A percentile compares a stretch with the other conserved stretches of the same genome.
These are phyloP conservation scores for Musca vetustissima DNA, from an alignment of 1,140 invertebrate genomes.

Conservation along the genomic window DNA sequence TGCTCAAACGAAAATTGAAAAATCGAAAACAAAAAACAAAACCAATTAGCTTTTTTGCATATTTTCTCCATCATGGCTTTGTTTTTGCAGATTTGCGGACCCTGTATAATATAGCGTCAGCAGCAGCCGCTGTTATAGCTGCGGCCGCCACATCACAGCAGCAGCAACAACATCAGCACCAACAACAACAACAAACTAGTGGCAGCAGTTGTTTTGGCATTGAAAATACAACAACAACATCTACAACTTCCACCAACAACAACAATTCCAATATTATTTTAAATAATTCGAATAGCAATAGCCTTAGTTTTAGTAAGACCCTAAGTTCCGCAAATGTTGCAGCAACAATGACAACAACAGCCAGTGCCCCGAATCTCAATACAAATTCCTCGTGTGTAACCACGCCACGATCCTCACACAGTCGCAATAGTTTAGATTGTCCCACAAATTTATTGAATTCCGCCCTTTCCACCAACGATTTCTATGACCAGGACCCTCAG, in stretches of 20 bases:
- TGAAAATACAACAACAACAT: neutral
- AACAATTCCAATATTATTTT: slow-evolving; percentile 1
- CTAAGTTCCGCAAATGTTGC: slow-evolving; percentile 19
- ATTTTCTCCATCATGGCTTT: slow-evolving; percentile 27
- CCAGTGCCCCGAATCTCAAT: slow-evolving; percentile 19
- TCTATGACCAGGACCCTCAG: neutral
- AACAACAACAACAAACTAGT: slow-evolving; percentile 9
- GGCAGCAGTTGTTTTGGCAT: too few species aligned
- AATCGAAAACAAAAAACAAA: slow-evolving; percentile 5
- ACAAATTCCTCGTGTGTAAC: slow-evolving; percentile 8
- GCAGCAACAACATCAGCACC: neutral
- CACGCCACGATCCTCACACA: slow-evolving; percentile 16
- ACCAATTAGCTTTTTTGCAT: neutral
- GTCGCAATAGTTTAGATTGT: slow-evolving; percentile 17
- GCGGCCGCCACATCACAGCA: slow-evolving; percentile 30
- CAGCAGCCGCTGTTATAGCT: slow-evolving; percentile 44
- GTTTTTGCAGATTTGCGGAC: slow-evolving; percentile 56
- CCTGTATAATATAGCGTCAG: slow-evolving; percentile 54
- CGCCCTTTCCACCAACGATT: neutral
- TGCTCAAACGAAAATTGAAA: slow-evolving; percentile 6
- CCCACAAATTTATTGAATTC: neutral
- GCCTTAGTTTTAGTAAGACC: neutral
- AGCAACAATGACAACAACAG: slow-evolving; percentile 31
- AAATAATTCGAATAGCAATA: too few species aligned
- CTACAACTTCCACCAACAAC: neutral